Conservation (phyloP, 1,140 invertebrate genomes). For the Liolophura sinensis region DNA sequence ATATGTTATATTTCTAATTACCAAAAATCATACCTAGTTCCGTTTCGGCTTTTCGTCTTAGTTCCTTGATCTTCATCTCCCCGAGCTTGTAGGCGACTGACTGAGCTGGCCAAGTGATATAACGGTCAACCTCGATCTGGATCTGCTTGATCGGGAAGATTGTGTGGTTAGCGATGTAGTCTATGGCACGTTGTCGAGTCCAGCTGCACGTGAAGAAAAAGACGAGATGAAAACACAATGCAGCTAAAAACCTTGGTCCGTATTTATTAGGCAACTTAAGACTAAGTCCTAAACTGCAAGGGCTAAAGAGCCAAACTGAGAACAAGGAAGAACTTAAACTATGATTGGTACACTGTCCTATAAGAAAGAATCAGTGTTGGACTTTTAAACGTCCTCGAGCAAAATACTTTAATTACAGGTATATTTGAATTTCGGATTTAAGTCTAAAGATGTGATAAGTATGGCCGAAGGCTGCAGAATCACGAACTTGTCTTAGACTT, state of each 20-base stretch:
- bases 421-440: no score
- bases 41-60: conserved; percentile 49
- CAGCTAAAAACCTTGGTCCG: background rate
- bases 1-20: background rate
- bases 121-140: conserved; percentile 54
- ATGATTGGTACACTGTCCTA: no score
- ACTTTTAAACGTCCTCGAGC: no score
- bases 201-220: conserved; percentile 35
- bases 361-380: no score
- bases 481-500: no score
- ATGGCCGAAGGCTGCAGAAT: no score
- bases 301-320: no score
- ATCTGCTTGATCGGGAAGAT: conserved; percentile 35
- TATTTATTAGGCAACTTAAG: no score
- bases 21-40: conserved; percentile 46
- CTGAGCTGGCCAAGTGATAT: conserved; percentile 60
- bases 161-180: conserved; percentile 53
- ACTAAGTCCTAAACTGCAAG: no score
- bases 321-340: no score
- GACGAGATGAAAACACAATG: background rate
- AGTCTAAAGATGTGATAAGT: no score
- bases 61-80: conserved; percentile 56
- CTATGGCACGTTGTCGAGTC: conserved; percentile 51
- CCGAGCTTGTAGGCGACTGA: conserved; percentile 60
- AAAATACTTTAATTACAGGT: no score